Base-by-base conservation (phyloP, 2,113 vertebrate species). In the Cranoglanis bouderius region DNA sequence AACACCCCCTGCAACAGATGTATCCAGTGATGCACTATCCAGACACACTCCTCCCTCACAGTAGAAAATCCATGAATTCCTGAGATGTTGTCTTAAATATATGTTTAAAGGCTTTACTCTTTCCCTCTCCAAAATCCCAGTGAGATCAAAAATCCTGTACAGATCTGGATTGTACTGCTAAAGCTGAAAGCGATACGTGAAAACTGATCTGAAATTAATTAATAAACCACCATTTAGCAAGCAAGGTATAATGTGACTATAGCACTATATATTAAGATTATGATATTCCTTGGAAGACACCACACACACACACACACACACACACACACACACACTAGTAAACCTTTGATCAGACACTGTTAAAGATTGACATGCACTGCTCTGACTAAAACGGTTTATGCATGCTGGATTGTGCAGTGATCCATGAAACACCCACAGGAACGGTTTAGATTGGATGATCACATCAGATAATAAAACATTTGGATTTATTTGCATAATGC, bases 51-150 rank as follows among this genome's bases (percentile, higher is more conserved):
- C 85, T 82, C 38, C 74, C 40, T 38, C 6, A 14, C 59, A 63
- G 55, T 70, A 29, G 32, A 80, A 24, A 18, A 61, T 92, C 75
- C 81, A 90, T 81, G 82, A 92, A 95, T 94, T 93, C 93, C 90
- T 91, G 78, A 88, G 78, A 95, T 94, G 94, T 93, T 91, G 72
- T 38, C 19, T 53, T 51, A 59, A 59, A 82, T 24, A 59, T 40
- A 55, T 0, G 10, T 26, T 82, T 40, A 26, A 38, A 24, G 53
- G 9, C 19, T 59, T 82, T 14, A 26, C 21, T 57, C 10, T 0
- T 40, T 59, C 35, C 29, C 32, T 24, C 5, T 18, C 53, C 18
- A 32, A 35, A 32, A 80, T 13, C 26, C 13, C 13, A 24, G 40
- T 1, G 2, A 51, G 13, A n/a, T 32, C 40, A 77, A 13, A 77